A percentile compares a stretch with the other conserved stretches of the same genome.
Conservation (phyloP, 1,140 invertebrate species). For the Rhagoletis pomonella region DNA sequence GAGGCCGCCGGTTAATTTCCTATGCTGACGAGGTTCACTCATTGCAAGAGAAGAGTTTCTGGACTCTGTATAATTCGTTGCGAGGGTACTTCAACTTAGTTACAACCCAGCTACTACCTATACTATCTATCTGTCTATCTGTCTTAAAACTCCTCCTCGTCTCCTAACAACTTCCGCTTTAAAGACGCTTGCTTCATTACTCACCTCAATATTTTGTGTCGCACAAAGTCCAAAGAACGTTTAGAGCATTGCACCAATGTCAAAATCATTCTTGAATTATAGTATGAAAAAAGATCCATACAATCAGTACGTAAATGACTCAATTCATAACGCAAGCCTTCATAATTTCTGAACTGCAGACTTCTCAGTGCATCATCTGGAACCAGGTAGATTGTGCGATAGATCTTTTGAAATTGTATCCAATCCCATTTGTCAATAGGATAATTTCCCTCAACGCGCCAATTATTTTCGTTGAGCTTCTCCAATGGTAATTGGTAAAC, state of each 20-base stretch:
- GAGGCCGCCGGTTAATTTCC: too few species aligned
- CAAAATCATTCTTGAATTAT: conserved; percentile 82
- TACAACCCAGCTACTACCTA: too few species aligned
- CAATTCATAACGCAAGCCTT: conserved; percentile 75
- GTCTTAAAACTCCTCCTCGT: too few species aligned
- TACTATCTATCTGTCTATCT: too few species aligned
- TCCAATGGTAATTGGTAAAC: conserved; percentile 66
- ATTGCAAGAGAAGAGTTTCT: too few species aligned
- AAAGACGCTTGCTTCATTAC: too few species aligned
- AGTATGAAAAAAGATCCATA: conserved; percentile 84
- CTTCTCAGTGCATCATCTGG: conserved; percentile 62
- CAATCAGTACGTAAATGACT: conserved; percentile 81
- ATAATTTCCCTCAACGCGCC: conserved; percentile 62
- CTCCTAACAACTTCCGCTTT: too few species aligned
- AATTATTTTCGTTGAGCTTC: conserved; percentile 65
- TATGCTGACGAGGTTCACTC: too few species aligned
- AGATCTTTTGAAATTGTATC: conserved; percentile 69
- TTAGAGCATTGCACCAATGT: conserved; percentile 82
- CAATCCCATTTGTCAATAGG: conserved; percentile 71
- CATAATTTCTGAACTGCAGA: conserved; percentile 64
- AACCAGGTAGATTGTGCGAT: conserved; percentile 64
- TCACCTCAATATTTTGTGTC: conserved; percentile 76
- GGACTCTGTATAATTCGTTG: too few species aligned
- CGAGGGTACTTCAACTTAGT: too few species aligned
- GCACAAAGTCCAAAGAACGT: conserved; percentile 80